A percentile compares a stretch with the other conserved stretches of the same genome.
Evolutionary conservation across 2,888 invertebrate species (phyloP).

Genomic region (Sarcophaga caerulescens): DNA sequence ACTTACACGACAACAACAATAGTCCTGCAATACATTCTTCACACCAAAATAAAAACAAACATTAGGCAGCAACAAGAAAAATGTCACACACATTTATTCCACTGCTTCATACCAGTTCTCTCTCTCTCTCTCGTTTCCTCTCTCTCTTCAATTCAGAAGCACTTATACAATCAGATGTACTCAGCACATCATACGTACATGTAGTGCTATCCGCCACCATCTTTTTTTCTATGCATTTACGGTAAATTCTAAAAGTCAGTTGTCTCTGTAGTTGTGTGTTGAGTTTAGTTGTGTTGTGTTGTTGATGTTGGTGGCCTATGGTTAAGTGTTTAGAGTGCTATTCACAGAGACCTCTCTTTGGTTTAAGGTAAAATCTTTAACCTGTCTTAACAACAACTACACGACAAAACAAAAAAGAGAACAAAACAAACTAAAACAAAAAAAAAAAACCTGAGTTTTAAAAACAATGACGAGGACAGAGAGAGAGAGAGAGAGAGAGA

Average conservation of each 20-base stretch:
- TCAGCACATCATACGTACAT: not conserved
- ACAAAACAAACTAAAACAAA: not conserved
- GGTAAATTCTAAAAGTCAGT: not conserved
- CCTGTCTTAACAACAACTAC: conserved; percentile 30
- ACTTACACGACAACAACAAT: conserved; percentile 29
- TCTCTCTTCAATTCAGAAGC: not conserved
- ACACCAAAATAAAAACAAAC: conserved; percentile 1
- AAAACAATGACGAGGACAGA: not conserved
- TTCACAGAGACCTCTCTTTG: conserved; percentile 2
- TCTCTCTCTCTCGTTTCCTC: not conserved
- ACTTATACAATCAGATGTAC: conserved; percentile 24
- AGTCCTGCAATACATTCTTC: conserved; percentile 23
- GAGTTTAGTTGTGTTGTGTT: conserved; percentile 1
- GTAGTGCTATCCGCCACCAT: not conserved
- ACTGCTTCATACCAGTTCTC: too few relatives aligned
- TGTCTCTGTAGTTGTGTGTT: not conserved
- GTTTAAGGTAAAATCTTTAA: conserved; percentile 29
- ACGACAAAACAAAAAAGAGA: not conserved
- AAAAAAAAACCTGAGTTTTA: not conserved
- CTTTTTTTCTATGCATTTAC: not conserved
- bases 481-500: not conserved
- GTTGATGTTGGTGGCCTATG: conserved; percentile 52
- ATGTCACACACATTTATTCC: not conserved
- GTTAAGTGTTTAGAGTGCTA: conserved; percentile 56
- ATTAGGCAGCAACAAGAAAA: not conserved